These are phyloP conservation scores for Callitettix versicolor DNA, from an alignment of 1,140 invertebrate species.

Conservation along the genomic window DNA sequence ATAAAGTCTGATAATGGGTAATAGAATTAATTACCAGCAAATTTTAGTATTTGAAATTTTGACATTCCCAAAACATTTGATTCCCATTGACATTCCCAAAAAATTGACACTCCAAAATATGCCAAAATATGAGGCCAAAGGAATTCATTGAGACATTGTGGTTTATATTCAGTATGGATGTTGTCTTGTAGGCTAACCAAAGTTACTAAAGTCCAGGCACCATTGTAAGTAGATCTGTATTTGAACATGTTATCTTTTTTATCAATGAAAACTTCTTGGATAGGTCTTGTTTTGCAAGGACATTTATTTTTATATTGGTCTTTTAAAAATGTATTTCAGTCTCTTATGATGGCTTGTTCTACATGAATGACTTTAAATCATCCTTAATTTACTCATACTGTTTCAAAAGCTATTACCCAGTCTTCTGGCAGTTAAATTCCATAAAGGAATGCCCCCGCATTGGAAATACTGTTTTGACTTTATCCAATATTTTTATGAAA, in stretches of 20 bases:
- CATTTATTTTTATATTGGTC: constrained; percentile 2
- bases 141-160: too few relatives aligned
- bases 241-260: constrained; percentile 8
- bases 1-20: too few relatives aligned
- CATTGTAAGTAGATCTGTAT: constrained; percentile 10
- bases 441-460: constrained; percentile 19
- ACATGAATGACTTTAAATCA: constrained; percentile 9
- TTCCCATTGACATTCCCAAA: too few relatives aligned
- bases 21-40: too few relatives aligned
- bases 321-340: constrained; percentile 10
- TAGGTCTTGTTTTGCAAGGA: constrained; percentile 8
- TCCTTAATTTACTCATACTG: constrained; percentile 9
- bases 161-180: too few relatives aligned
- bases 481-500: constrained; percentile 12
- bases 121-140: too few relatives aligned
- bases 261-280: constrained; percentile 4
- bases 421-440: constrained; percentile 14
- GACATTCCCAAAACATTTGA: too few relatives aligned
- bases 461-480: constrained; percentile 14
- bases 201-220: constrained; percentile 1
- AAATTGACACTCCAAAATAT: too few relatives aligned
- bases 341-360: constrained; percentile 1
- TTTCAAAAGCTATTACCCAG: constrained; percentile 5
- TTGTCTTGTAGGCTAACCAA: neutral
- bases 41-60: too few relatives aligned